Evolutionary conservation across 2,888 invertebrate genomes (phyloP), one percentile per base, ranked within the genome.

Genomic region (Drosophila rubida): DNA sequence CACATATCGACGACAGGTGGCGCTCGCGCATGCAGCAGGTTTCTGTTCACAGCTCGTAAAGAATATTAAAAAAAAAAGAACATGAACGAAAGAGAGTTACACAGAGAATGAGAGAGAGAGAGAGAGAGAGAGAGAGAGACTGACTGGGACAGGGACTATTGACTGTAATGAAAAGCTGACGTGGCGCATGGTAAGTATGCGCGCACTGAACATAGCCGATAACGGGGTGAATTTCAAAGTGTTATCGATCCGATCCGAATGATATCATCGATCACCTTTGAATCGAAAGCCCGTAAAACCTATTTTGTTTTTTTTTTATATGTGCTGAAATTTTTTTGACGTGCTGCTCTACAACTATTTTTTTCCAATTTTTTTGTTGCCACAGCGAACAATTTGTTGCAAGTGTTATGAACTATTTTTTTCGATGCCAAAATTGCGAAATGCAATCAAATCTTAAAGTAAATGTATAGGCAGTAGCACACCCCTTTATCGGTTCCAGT

Each of bases 121-220:
- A 25, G 25, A 25, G 25, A 46, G 30, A 49, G 45, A 65, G 39
- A 61, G 39, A 73, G 61, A 61, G 57, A 66, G 41, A 66, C 9
- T 25, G 25, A 58, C 27, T 25, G 53, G 49, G 61, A 79, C 50
- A 77, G 66, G 44, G 61, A 78, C 62, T 49, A 41, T 46, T 60
- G 70, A 63, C 54, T 64, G 42, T 60, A 49, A 57, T 30, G 46
- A 75, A 63, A 59, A 41, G 59, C 53, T 68, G 78, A 66, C 75
- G 74, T 78, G 74, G 81, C 87, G 89, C 87, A 84, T 90, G 89
- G 89, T 90, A 90, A 90, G 89, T 90, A 90, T 90, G 79, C 89
- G 88, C 90, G 80, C 80, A 75, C 83, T 68, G 27, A 22, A 41
- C 59, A 78, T 70, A 84, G 61, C 82, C 82, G 87, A 82, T 87